Evolutionary conservation across 2,797 vertebrate species (phyloP).

Genomic region (Hoplostethus mediterraneus): DNA sequence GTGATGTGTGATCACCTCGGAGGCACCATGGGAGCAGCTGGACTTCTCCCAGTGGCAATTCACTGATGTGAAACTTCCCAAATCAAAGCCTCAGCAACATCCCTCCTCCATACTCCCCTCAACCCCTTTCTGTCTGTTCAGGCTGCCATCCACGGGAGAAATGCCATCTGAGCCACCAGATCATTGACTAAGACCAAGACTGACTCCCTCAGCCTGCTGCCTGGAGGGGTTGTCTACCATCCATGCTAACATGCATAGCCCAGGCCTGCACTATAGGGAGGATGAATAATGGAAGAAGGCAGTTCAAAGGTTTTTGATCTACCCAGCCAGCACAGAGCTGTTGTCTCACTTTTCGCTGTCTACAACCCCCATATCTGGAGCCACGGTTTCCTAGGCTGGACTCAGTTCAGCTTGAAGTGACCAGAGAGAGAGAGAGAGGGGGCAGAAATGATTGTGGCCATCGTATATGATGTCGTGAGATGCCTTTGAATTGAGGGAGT

Average conservation of each 20-base stretch:
- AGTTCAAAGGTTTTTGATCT: constrained; percentile 53
- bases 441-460: neutral
- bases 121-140: constrained; percentile 59
- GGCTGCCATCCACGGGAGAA: constrained; percentile 49
- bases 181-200: constrained; percentile 61
- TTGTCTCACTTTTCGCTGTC: constrained; percentile 25
- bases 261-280: constrained; percentile 55
- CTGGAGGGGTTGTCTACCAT: constrained; percentile 65
- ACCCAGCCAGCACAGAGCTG: constrained; percentile 25
- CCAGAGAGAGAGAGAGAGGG: neutral
- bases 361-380: constrained; percentile 35
- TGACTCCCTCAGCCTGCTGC: constrained; percentile 62
- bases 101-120: constrained; percentile 31
- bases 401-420: constrained; percentile 5
- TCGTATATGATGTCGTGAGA: neutral
- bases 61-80: constrained; percentile 44
- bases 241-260: constrained; percentile 56
- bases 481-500: constrained; percentile 12
- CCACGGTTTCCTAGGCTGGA: constrained; percentile 13
- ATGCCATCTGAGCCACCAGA: constrained; percentile 68
- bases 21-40: constrained; percentile 22
- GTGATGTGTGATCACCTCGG: constrained; percentile 42
- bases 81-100: constrained; percentile 45
- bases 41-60: constrained; percentile 37
- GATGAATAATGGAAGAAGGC: constrained; percentile 64